Evolutionary conservation across 2,797 vertebrate genomes (phyloP), one percentile per base, ranked within the genome.

Genomic region (Neosilurus hyrtlii): DNA sequence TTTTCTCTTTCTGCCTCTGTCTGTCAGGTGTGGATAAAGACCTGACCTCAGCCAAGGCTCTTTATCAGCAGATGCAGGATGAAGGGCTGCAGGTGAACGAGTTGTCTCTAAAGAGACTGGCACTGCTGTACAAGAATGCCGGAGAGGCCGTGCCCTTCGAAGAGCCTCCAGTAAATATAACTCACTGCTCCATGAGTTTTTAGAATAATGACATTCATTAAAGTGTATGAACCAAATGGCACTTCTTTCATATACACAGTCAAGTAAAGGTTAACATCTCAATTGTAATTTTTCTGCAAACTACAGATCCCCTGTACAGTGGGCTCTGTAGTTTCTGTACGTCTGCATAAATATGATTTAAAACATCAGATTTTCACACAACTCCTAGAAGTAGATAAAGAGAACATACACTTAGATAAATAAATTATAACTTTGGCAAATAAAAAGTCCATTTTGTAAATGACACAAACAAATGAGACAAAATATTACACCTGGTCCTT

Each of bases 61-160:
- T 96, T 4, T 92, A 96, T 37, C 92, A 96, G 87, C 89, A 92
- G 89, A 89, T 93, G 88, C 92, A 93, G 90, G 87, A 86, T 0
- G 93, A 96, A 88, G 94, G 95, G 4, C 0, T 93, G 3, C 70
- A 80, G 51, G 63, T 92, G 37, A 88, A 96, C 0, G 92, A 96
- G 59, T 84, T 97, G 74, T 90, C 92, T 81, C 94, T 99, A 86
- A 99, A 99, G 91, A 95, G 94, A 37, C 90, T 98, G 26, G 96
- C 96, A 1, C 0, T 3, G 74, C 91, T 99, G 76, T 95, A 97
- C 93, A 95, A 88, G 75, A 74, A 91, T 0, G 91, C 86, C 3
- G 96, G 95, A 83, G 94, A 97, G 89, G 70, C 89, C 0, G 87
- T 91, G 79, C 97, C 97, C 86, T 99, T 99, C 90, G 1, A 89